Conservation (phyloP, 2,113 vertebrate genomes). For the Corythoichthys haematopterus region DNA sequence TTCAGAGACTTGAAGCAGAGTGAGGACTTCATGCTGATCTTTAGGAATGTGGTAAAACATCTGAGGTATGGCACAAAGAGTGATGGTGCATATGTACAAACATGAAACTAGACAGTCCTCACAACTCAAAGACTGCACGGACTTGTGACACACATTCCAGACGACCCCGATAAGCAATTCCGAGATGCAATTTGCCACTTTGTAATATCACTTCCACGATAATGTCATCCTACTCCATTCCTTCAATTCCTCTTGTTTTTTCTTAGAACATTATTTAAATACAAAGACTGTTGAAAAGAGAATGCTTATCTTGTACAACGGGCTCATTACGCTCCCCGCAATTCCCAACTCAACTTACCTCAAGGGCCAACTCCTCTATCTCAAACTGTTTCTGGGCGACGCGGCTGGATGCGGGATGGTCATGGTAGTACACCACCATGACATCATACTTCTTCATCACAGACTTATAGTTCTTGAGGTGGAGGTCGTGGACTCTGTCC, state of each 20-base stretch:
- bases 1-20: constrained; percentile 4
- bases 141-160: constrained; percentile 19
- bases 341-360: constrained; percentile 71
- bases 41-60: constrained; percentile 31
- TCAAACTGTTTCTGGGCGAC: constrained; percentile 83
- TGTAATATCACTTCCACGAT: constrained; percentile 9
- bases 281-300: background rate
- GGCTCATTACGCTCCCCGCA: background rate
- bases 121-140: constrained; percentile 25
- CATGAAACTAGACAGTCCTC: constrained; percentile 14
- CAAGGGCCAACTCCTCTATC: constrained; percentile 83
- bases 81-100: constrained; percentile 11
- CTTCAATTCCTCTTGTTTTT: background rate
- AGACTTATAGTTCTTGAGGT: constrained; percentile 82
- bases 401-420: constrained; percentile 78
- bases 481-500: constrained; percentile 83
- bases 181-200: constrained; percentile 32
- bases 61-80: constrained; percentile 11
- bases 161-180: constrained; percentile 34
- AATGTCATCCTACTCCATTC: background rate
- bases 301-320: background rate
- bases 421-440: constrained; percentile 85
- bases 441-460: constrained; percentile 86
- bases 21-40: constrained; percentile 40
- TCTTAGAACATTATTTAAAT: background rate